A percentile compares a stretch with the other conserved stretches of the same genome.
Evolutionary conservation across 1,140 invertebrate species (phyloP).

Genomic region (Akabosia matsudoensis): DNA sequence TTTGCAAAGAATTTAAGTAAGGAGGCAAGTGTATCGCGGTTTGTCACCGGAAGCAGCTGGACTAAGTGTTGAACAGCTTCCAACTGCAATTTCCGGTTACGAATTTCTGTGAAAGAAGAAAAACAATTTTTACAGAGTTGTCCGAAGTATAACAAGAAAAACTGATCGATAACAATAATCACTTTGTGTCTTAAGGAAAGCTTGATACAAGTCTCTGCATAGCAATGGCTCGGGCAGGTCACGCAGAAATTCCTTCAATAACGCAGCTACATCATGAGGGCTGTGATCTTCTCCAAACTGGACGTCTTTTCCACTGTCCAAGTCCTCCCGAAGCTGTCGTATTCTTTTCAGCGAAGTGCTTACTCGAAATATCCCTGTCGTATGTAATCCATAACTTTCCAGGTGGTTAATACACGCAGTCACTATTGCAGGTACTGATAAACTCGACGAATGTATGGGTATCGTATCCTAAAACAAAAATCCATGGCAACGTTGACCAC

Average conservation of each 20-base stretch:
- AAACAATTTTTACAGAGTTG: constrained; percentile 13
- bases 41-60: constrained; percentile 75
- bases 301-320: constrained; percentile 76
- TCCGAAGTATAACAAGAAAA: too few relatives aligned
- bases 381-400: constrained; percentile 71
- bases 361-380: constrained; percentile 83
- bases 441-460: not conserved
- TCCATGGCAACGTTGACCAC: too few relatives aligned
- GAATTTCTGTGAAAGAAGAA: constrained; percentile 34
- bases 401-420: constrained; percentile 75
- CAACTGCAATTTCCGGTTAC: constrained; percentile 72
- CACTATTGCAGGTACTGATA: constrained; percentile 65
- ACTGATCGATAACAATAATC: constrained; percentile 56
- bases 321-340: constrained; percentile 85
- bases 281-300: constrained; percentile 73
- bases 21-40: constrained; percentile 81
- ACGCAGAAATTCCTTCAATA: constrained; percentile 88
- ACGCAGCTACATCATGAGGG: constrained; percentile 86
- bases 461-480: constrained; percentile 11
- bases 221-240: constrained; percentile 89
- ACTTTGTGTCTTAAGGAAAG: constrained; percentile 89
- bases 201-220: constrained; percentile 79
- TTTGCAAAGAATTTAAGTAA: constrained; percentile 75
- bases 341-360: constrained; percentile 86
- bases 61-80: constrained; percentile 78